These are phyloP conservation scores for Ctenicera cuprea DNA, from an alignment of 2,888 invertebrate genomes.

Conservation along the genomic window DNA sequence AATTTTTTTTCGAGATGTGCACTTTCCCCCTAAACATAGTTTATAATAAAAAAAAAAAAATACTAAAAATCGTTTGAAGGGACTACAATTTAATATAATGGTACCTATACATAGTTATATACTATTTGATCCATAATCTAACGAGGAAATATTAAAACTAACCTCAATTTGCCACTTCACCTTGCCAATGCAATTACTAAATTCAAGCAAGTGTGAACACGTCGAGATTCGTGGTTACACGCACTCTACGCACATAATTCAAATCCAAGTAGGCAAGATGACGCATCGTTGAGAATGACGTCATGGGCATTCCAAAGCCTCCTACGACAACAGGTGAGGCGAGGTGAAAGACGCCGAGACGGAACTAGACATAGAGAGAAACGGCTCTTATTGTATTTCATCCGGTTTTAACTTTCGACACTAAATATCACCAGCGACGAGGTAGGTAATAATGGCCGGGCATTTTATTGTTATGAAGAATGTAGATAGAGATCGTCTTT, in stretches of 20 bases:
- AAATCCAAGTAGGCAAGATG: conserved; percentile 17
- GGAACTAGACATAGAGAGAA: conserved; percentile 40
- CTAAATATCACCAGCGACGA: not conserved
- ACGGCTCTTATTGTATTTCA: conserved; percentile 25
- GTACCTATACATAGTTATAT: too few species aligned
- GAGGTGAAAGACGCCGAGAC: conserved; percentile 45
- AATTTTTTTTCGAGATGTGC: too few species aligned
- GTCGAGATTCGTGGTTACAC: conserved; percentile 20
- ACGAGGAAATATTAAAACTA: not conserved
- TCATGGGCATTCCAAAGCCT: conserved; percentile 51
- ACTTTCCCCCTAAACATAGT: too few species aligned
- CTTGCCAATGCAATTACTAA: conserved; percentile 3
- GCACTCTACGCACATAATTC: not conserved
- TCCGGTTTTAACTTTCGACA: conserved; percentile 31
- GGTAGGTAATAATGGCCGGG: too few species aligned
- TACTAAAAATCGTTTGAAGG: too few species aligned
- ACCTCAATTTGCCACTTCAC: not conserved
- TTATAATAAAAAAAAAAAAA: too few species aligned
- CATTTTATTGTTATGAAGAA: not conserved
- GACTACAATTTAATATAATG: too few species aligned
- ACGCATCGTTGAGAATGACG: conserved; percentile 43
- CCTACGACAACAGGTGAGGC: conserved; percentile 46
- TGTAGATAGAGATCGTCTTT: not conserved
- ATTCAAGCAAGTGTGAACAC: conserved; percentile 7
- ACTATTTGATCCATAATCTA: too few species aligned